Conservation (phyloP, 37 sponge, comb jelly and placozoan genomes). For the Halisarca cf. caerulea region DNA sequence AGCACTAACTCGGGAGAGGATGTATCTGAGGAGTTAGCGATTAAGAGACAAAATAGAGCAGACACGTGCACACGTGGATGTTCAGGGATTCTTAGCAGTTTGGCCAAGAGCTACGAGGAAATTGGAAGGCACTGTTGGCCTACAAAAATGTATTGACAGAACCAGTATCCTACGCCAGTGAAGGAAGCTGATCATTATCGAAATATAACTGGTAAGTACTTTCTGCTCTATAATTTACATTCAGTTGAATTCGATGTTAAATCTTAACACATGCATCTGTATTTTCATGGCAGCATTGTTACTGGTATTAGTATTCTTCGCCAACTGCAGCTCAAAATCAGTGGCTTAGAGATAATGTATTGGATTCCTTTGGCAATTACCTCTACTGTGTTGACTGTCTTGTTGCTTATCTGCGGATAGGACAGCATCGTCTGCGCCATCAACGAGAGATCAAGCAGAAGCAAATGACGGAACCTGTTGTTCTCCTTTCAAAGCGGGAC, state of each 20-base stretch:
- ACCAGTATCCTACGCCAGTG: not conserved
- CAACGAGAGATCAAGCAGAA: constrained; percentile 38
- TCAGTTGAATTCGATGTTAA: too few species aligned
- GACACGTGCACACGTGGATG: not conserved
- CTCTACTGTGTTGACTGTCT: constrained; percentile 27
- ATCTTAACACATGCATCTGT: too few species aligned
- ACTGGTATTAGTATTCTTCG: too few species aligned
- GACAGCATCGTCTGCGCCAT: constrained; percentile 22
- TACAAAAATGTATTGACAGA: not conserved
- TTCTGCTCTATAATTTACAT: too few species aligned
- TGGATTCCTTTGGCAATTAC: constrained; percentile 44
- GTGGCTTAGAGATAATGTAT: constrained; percentile 34
- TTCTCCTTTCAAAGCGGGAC: constrained; percentile 1
- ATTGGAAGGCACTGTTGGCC: constrained; percentile 6
- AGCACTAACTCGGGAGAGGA: not conserved
- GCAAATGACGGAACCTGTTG: not conserved
- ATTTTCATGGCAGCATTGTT: too few species aligned
- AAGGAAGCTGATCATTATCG: not conserved
- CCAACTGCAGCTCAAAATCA: constrained; percentile 28
- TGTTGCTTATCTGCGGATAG: constrained; percentile 8
- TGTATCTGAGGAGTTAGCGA: not conserved
- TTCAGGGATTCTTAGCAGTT: not conserved
- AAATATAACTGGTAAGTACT: not conserved
- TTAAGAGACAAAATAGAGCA: not conserved
- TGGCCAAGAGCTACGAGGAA: not conserved